Base-by-base conservation (phyloP, 2,888 invertebrate species). In the Pimpla rufipes region DNA sequence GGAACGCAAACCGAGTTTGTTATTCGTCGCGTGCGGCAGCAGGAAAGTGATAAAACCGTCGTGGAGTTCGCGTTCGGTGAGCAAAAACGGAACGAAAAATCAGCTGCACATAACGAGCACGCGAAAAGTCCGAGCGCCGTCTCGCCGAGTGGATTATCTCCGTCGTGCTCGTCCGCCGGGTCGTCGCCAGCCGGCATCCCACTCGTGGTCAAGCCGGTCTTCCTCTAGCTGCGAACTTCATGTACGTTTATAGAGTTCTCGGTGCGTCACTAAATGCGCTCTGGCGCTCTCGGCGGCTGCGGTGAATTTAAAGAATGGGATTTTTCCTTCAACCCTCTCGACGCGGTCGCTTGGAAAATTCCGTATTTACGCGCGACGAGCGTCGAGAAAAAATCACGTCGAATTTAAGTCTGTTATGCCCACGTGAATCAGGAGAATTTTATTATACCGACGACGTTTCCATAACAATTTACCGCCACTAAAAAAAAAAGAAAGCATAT, bases 191-290 rank as follows among this genome's bases (percentile, higher is more conserved):
- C 10, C 18, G 8, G 50, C 29, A 23, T 62, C 47, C 18, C 45
- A 35, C 21, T 18, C 47, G 13, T 50, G 42, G 67, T 21, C 18
- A 21, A 45, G 66, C 73, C 47, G 73, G 57, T 59, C 37, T 74
- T 50, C 6, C 50, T 62, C 10, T 13, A 16, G n/a, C n/a, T 16
- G 21, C n/a, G 66, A 42, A 18, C 42, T 5, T 29, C 29, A 13
- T 23, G 23, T 11, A 29, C 29, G 21, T 57, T 29, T 29, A 29
- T 29, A 2, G 5, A 29, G 29, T 29, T n/a, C 29, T 29, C 29
- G 11, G 21, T 23, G 21, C 23, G 23, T 55, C 55, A 23, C 11
- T 13, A 23, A 55, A 21, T 55, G 23, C 55, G 10, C 10, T 10
- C 21, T 23, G 55, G 18, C 42, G 13, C 11, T 55, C 13, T 23